Percentiles rank a stretch among this genome's conserved stretches.
Conservation (phyloP, 2,888 invertebrate genomes). For the Drosophila nr. perissopoda region DNA sequence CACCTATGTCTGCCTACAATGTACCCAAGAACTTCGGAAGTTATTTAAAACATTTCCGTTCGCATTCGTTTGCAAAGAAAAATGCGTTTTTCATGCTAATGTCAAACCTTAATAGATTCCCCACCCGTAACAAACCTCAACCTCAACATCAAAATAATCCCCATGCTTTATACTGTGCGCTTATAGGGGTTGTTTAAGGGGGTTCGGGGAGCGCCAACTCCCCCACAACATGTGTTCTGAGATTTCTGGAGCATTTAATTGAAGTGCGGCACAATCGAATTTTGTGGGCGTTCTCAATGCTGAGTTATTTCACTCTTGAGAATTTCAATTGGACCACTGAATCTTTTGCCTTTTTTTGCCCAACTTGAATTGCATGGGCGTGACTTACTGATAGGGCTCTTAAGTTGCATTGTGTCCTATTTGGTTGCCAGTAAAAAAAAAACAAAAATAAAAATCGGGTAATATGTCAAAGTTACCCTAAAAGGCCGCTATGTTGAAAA, state of each 20-base stretch:
- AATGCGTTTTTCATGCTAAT: constrained; percentile 81
- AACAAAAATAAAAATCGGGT: constrained; percentile 8
- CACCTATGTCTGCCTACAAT: constrained; percentile 50
- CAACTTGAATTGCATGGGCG: constrained; percentile 48
- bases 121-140: not conserved
- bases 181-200: not conserved
- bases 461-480: constrained; percentile 36
- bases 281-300: constrained; percentile 52
- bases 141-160: constrained; percentile 5
- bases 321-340: constrained; percentile 49
- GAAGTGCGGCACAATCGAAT: constrained; percentile 57
- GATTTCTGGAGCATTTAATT: constrained; percentile 71
- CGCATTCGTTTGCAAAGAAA: constrained; percentile 64
- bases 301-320: constrained; percentile 75
- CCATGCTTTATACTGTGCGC: constrained; percentile 10
- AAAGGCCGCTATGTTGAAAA: not conserved
- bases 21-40: constrained; percentile 45
- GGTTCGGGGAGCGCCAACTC: not conserved
- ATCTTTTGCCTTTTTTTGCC: constrained; percentile 25
- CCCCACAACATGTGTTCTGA: constrained; percentile 65
- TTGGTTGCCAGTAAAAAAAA: constrained; percentile 21
- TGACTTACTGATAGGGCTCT: constrained; percentile 47
- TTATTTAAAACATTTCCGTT: constrained; percentile 67
- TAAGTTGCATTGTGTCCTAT: constrained; percentile 45
- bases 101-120: constrained; percentile 76